Base-by-base conservation (phyloP, 1,140 invertebrate species). In the Bactericera cockerelli region DNA sequence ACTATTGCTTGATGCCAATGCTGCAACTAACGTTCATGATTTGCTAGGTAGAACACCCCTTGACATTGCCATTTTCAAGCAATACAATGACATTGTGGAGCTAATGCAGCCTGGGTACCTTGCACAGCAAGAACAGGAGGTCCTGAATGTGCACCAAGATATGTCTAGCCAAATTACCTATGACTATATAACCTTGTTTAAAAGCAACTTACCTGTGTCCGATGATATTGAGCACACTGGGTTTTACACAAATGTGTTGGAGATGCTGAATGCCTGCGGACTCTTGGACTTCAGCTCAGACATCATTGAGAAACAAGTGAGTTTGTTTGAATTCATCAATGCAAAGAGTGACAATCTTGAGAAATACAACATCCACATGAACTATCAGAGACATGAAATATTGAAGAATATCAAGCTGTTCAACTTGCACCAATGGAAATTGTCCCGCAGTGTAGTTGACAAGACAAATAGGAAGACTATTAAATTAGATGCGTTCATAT, bases 1-100 rank as follows among this genome's bases (percentile, higher is more conserved):
- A 49, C 8, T 49, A 19, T 49, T 49, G n/a, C 22, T 49, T 19
- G n/a, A 49, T 10, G 42, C 42, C 6, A 49, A 49, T 10, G 42
- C 42, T 49, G 22, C n/a, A 4, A 4, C 42, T 16, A 49, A 49
- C 22, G n/a, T 16, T 4, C 4, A 10, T 19, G 42, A 49, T n/a
- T 6, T 22, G 4, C 42, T 10, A 10, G 42, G 42, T 8, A 16
- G 22, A 49, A 49, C 42, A 10, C 4, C 19, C 6, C 42, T 49
- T 3, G 42, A 49, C 4, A 49, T 49, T 49, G 42, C 42, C 22
- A 19, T 49, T 6, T 19, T 22, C 4, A 49, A 49, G 19, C 42
- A 49, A 49, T 49, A 49, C 22, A 22, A 49, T 49, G 42, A 49
- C 22, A 49, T 49, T 49, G n/a, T 49, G 4, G 42, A 49, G 8